Conservation (phyloP, 2,113 vertebrate species). For the Prinia subflava region DNA sequence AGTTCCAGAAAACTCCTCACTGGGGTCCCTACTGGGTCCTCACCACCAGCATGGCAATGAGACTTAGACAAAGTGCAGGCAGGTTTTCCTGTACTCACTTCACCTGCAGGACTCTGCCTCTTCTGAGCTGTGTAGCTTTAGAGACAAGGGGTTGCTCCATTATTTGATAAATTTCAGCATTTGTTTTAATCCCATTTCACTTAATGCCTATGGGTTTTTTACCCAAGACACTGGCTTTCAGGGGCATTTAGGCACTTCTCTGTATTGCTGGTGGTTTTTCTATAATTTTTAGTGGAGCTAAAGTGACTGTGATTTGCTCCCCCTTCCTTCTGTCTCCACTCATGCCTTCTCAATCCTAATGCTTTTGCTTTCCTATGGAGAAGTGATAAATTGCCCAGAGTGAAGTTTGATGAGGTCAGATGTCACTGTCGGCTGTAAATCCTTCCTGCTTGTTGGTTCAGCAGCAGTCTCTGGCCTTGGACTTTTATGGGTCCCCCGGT, state of each 20-base stretch:
- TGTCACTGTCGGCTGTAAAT: constrained; percentile 18
- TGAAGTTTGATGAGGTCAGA: constrained; percentile 53
- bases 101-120: not conserved
- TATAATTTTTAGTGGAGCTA: constrained; percentile 1
- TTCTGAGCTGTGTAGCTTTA: not conserved
- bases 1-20: not conserved
- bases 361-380: not conserved
- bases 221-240: not conserved
- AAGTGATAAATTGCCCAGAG: constrained; percentile 28
- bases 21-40: not conserved
- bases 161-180: not conserved
- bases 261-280: not conserved
- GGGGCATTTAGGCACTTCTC: not conserved
- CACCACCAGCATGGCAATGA: not conserved
- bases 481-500: not conserved
- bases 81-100: not conserved
- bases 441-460: constrained; percentile 41
- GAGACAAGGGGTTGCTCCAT: not conserved
- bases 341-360: not conserved
- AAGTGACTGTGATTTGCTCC: not conserved
- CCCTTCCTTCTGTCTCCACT: not conserved
- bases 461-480: constrained; percentile 28
- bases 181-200: not conserved
- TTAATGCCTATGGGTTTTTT: not conserved
- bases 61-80: not conserved